Conservation (phyloP, 2,888 invertebrate genomes). For the Liopterus haemorrhoidalis region DNA sequence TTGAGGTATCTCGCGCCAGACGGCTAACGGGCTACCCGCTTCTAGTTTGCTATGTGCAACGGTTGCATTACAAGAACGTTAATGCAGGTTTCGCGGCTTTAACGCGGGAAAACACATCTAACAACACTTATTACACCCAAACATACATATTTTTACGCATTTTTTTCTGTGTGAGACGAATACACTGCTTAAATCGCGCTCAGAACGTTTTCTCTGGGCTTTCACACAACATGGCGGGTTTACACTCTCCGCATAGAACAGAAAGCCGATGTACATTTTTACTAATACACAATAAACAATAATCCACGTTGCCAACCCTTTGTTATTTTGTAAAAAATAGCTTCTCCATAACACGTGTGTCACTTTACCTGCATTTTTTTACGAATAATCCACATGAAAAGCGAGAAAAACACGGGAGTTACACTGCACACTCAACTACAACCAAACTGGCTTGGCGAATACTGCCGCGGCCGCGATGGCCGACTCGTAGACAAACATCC, state of each 20-base stretch:
- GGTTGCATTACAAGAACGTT: conserved; percentile 41
- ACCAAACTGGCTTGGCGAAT: conserved; percentile 40
- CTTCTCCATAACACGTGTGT: conserved; percentile 27
- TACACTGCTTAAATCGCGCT: conserved; percentile 25
- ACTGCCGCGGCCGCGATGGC: conserved; percentile 43
- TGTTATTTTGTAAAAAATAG: conserved; percentile 25
- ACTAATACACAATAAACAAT: conserved; percentile 29
- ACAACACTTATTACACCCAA: conserved; percentile 45
- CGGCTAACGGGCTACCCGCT: conserved; percentile 21
- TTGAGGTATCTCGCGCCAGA: conserved; percentile 24
- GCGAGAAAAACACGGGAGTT: conserved; percentile 48
- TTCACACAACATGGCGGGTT: conserved; percentile 67
- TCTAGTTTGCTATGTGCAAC: conserved; percentile 38
- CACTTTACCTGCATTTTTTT: conserved; percentile 46
- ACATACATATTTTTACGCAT: conserved; percentile 44
- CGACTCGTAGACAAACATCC: conserved; percentile 33
- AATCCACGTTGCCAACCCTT: conserved; percentile 24
- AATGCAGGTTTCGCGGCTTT: conserved; percentile 43
- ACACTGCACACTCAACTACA: conserved; percentile 44
- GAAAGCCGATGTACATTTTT: conserved; percentile 42
- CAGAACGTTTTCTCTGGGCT: conserved; percentile 47
- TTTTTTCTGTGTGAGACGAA: conserved; percentile 43
- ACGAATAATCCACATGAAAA: conserved; percentile 46
- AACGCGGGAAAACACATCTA: conserved; percentile 51
- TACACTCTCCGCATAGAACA: conserved; percentile 46